Conservation (phyloP, 2,888 invertebrate species). For the Drosophila melanosoma region DNA sequence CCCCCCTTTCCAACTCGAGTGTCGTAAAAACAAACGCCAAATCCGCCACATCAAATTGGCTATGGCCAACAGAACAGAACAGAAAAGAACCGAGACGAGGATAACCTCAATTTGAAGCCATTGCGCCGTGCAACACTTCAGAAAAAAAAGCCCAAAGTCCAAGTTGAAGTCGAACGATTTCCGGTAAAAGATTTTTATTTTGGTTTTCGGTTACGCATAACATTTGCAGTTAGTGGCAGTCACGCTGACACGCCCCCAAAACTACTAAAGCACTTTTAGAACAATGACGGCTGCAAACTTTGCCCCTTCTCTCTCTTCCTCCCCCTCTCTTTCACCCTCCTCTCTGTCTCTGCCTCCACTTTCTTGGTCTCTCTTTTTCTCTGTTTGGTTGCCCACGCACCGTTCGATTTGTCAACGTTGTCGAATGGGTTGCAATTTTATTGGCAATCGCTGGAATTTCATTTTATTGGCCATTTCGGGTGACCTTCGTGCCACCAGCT, state of each 20-base stretch:
- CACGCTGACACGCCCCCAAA: constrained; percentile 60
- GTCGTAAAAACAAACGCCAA: constrained; percentile 78
- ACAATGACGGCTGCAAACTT: constrained; percentile 71
- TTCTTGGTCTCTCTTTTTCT: neutral
- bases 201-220: constrained; percentile 56
- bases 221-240: constrained; percentile 65
- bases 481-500: constrained; percentile 62
- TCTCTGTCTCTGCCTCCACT: neutral
- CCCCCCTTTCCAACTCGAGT: constrained; percentile 22
- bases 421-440: constrained; percentile 75
- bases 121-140: constrained; percentile 40
- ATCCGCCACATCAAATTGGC: constrained; percentile 75
- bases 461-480: constrained; percentile 77
- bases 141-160: constrained; percentile 8
- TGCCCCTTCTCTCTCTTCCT: neutral
- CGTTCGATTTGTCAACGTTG: constrained; percentile 76
- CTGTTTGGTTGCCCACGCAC: constrained; percentile 15
- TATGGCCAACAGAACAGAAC: constrained; percentile 42
- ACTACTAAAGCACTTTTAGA: constrained; percentile 62
- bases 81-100: constrained; percentile 9
- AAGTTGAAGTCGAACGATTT: constrained; percentile 38
- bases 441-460: constrained; percentile 73
- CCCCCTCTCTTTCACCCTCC: neutral
- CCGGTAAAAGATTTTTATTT: constrained; percentile 24
- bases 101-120: constrained; percentile 65